Base-by-base conservation (phyloP, 2,888 invertebrate species). In the Stenurella melanura region DNA sequence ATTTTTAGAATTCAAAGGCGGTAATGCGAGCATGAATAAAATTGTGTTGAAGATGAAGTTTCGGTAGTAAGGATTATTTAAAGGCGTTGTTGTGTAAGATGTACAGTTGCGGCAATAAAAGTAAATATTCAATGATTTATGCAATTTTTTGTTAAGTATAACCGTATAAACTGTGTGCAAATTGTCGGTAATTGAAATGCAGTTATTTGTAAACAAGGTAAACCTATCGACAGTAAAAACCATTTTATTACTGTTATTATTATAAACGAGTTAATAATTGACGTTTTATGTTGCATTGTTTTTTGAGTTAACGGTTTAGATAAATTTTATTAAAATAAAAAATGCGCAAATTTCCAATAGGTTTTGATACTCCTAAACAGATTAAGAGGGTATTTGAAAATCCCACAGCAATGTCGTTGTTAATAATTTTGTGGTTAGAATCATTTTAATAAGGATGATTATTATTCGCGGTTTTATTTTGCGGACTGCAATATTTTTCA, bases 391-490 rank as follows among this genome's bases (percentile, higher is more conserved):
- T 63, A 54, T 63, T 61, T 72, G 61, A 61, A 72, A 72, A 63
- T 42, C 63, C 72, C 38, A 38, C 38, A 58, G 18, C 38, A 26
- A 42, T 38, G 15, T 50, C 19, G 34, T 17, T 63, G n/a, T 19
- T 61, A 58, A 60, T 42, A 70, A 60, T 42, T 12, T 34, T 72
- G 72, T 19, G 72, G 72, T 63, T 26, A 10, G 54, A 63, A 72
- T 72, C 61, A 63, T 63, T 67, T 26, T 63, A 63, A 54, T 17
- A 61, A 42, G n/a, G 54, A 63, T 30, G 72, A 71, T 71, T 21
- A 71, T 34, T 18, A 42, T n/a, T 72, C 63, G 72, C 34, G 72
- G 72, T 72, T 70, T n/a, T 11, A 72, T 42, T 34, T 54, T 34
- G 34, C 19, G 26, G 56, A 56, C 15, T 42, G 18, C 34, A 60